These are phyloP conservation scores for Todiramphus chloris DNA, from an alignment of 2,113 vertebrate species.

Conservation along the genomic window DNA sequence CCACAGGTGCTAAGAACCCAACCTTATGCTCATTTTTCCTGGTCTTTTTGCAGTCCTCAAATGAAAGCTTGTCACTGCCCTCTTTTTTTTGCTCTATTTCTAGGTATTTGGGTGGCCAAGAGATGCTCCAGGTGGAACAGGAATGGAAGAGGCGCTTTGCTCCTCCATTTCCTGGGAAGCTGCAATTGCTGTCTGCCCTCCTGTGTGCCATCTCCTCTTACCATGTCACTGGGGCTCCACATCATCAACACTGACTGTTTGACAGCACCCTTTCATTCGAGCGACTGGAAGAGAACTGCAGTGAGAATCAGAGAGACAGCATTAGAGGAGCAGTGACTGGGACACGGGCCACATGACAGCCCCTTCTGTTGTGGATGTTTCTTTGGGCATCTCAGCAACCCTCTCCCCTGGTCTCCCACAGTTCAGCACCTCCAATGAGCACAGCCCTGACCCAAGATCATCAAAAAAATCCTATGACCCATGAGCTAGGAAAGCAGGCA, in stretches of 20 bases:
- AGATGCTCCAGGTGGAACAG: background rate
- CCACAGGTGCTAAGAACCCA: background rate
- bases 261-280: background rate
- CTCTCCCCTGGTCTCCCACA: background rate
- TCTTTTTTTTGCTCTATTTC: background rate
- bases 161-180: background rate
- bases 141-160: background rate
- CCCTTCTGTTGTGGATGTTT: background rate
- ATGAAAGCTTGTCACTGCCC: background rate
- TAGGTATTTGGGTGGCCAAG: background rate
- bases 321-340: background rate
- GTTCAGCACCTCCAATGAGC: background rate
- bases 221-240: background rate
- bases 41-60: background rate
- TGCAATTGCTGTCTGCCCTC: background rate
- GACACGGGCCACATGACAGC: background rate
- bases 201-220: background rate
- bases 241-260: background rate
- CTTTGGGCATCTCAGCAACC: background rate
- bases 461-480: background rate
- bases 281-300: background rate
- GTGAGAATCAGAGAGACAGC: background rate
- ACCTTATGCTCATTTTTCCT: background rate
- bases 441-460: background rate
- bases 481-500: background rate